These are phyloP conservation scores for Drosophila ironensis DNA, from an alignment of 1,140 invertebrate species.

Conservation along the genomic window DNA sequence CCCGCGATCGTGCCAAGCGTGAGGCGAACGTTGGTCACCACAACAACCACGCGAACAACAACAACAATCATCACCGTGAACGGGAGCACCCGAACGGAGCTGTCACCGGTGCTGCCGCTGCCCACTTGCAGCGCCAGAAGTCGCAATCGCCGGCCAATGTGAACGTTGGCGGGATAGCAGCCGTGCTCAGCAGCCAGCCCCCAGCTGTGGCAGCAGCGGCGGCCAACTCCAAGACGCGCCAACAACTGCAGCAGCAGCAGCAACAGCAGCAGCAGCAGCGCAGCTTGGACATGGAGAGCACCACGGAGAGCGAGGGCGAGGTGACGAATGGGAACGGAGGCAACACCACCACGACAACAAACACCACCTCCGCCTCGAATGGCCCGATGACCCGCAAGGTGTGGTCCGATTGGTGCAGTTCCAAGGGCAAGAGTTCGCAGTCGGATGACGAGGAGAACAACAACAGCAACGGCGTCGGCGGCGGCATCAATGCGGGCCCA, in stretches of 20 bases:
- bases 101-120: neutral
- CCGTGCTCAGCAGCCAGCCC: slow-evolving; percentile 22
- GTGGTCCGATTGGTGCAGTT: slow-evolving; percentile 89
- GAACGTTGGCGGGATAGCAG: slow-evolving; percentile 25
- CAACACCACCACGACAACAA: slow-evolving; percentile 84
- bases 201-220: slow-evolving; percentile 18
- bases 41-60: slow-evolving; percentile 50
- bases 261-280: slow-evolving; percentile 54
- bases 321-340: slow-evolving; percentile 81
- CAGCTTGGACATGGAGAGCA: slow-evolving; percentile 72
- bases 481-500: slow-evolving; percentile 17
- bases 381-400: slow-evolving; percentile 86
- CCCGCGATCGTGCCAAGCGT: slow-evolving; percentile 80
- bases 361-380: slow-evolving; percentile 82
- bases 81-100: slow-evolving; percentile 45
- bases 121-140: slow-evolving; percentile 35
- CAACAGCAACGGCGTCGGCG: slow-evolving; percentile 71
- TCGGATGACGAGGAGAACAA: slow-evolving; percentile 84
- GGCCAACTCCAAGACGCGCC: slow-evolving; percentile 56
- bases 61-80: slow-evolving; percentile 39
- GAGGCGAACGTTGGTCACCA: slow-evolving; percentile 72
- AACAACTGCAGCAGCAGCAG: slow-evolving; percentile 42
- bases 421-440: slow-evolving; percentile 84
- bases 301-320: slow-evolving; percentile 82
- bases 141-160: slow-evolving; percentile 68